Conservation (phyloP, 2,113 vertebrate genomes). For the Neomonachus schauinslandi region DNA sequence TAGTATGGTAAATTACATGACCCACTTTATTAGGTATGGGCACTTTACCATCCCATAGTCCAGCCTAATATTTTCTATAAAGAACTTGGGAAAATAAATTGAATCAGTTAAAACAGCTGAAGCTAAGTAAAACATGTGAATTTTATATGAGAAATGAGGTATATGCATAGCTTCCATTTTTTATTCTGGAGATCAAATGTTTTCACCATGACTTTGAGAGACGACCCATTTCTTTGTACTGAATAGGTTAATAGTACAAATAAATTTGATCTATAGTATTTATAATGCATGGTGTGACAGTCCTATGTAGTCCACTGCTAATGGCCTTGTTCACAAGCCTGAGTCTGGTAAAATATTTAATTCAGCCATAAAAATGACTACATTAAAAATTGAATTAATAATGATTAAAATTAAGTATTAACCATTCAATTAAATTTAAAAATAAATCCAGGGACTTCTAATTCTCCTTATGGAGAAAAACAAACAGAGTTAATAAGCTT, state of each 20-base stretch:
- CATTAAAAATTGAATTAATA: slow-evolving; percentile 75
- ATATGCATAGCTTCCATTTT: slow-evolving; percentile 3
- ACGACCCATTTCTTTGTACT: slow-evolving; percentile 65
- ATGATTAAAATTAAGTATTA: slow-evolving; percentile 78
- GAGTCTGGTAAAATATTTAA: slow-evolving; percentile 68
- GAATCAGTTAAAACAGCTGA: slow-evolving; percentile 35
- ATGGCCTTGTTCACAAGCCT: slow-evolving; percentile 62
- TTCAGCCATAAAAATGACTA: slow-evolving; percentile 62
- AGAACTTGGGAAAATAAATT: slow-evolving; percentile 51
- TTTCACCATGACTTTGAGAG: slow-evolving; percentile 51
- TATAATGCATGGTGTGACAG: slow-evolving; percentile 60
- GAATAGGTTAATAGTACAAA: slow-evolving; percentile 81
- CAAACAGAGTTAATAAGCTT: slow-evolving; percentile 58
- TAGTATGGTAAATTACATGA: background rate
- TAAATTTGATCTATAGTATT: slow-evolving; percentile 67
- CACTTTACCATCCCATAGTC: background rate
- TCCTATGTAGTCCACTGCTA: slow-evolving; percentile 50
- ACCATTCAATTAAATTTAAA: slow-evolving; percentile 73
- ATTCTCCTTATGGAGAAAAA: slow-evolving; percentile 72
- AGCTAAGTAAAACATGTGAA: background rate
- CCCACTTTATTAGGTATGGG: background rate
- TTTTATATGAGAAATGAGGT: slow-evolving; percentile 66
- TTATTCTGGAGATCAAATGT: slow-evolving; percentile 55
- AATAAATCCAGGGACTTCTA: slow-evolving; percentile 58
- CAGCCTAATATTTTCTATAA: slow-evolving; percentile 7